Evolutionary conservation across 1,140 invertebrate species (phyloP).

Genomic region (Brachionus rubens): DNA sequence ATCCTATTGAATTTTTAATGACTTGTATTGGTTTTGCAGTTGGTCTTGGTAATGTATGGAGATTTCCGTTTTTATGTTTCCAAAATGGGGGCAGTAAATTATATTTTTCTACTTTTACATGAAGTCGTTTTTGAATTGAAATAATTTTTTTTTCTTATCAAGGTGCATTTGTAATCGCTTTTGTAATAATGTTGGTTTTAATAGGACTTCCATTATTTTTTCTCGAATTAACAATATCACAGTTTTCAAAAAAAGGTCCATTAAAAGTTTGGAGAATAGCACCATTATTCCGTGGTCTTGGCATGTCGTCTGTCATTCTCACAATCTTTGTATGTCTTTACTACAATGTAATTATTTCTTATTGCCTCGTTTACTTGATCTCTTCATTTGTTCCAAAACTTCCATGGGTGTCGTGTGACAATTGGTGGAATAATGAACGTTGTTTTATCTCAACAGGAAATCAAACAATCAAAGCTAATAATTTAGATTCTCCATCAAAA

Average conservation of each 20-base stretch:
- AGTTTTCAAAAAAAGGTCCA: constrained; percentile 72
- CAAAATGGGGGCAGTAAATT: constrained; percentile 79
- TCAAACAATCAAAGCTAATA: neutral
- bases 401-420: constrained; percentile 69
- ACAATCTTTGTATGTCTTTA: constrained; percentile 47
- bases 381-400: constrained; percentile 65
- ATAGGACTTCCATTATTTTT: constrained; percentile 72
- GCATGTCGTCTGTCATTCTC: constrained; percentile 3
- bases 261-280: constrained; percentile 75
- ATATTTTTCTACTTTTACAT: neutral
- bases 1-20: constrained; percentile 38
- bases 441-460: neutral
- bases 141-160: neutral
- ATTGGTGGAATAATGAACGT: constrained; percentile 33
- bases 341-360: constrained; percentile 47
- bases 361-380: constrained; percentile 46
- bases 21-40: constrained; percentile 57
- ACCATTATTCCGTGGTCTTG: constrained; percentile 72
- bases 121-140: too few relatives aligned
- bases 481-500: constrained; percentile 31
- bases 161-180: constrained; percentile 71
- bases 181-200: constrained; percentile 65
- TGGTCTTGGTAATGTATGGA: constrained; percentile 83
- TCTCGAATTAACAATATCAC: constrained; percentile 73
- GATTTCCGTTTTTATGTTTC: constrained; percentile 89